Evolutionary conservation across 2,888 invertebrate species (phyloP).

Genomic region (Allolobophora icterica): DNA sequence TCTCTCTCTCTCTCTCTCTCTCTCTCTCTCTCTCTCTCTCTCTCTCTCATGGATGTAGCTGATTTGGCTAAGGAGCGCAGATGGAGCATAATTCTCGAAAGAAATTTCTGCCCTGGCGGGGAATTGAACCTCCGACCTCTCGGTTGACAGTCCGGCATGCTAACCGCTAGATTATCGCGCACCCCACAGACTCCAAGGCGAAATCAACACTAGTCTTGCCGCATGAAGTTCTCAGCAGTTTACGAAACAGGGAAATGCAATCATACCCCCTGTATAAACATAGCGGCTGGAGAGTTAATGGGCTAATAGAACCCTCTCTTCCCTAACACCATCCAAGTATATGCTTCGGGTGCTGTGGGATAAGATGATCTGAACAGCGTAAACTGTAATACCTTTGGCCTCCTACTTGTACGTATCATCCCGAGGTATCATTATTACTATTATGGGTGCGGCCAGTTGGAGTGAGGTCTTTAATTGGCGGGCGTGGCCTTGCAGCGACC

Average conservation of each 20-base stretch:
- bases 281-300: neutral
- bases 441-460: neutral
- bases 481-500: neutral
- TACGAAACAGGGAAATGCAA: neutral
- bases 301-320: neutral
- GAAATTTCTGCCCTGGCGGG: too few species aligned
- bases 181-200: neutral
- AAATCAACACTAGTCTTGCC: neutral
- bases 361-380: neutral
- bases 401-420: neutral
- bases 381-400: neutral
- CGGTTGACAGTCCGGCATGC: too few species aligned
- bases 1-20: too few species aligned
- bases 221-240: neutral
- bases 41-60: too few species aligned
- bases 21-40: too few species aligned
- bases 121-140: too few species aligned
- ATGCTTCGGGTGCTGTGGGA: neutral
- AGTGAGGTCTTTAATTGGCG: neutral
- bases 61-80: too few species aligned
- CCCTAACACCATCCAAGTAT: neutral
- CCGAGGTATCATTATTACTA: neutral
- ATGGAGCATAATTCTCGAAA: too few species aligned
- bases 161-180: neutral
- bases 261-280: neutral